Base-by-base conservation (phyloP, 2,797 vertebrate genomes). In the Anabas testudineus region DNA sequence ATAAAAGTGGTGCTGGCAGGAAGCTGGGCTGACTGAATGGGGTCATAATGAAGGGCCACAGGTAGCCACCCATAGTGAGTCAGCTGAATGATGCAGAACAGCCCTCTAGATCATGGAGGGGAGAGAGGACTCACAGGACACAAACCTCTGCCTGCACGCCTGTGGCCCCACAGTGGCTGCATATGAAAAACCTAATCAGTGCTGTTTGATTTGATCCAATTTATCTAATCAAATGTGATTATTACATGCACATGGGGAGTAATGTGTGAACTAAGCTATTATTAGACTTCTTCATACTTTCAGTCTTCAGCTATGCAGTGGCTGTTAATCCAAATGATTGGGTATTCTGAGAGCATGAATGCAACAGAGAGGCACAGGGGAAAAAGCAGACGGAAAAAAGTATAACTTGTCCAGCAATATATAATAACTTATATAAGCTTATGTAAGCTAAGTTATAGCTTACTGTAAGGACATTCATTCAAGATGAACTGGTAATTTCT, bases 41-140 rank as follows among this genome's bases (percentile, higher is more conserved):
- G 80, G 80, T 81, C 82, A 83, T 84, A 76, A 81, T 76, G 78
- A 75, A 76, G 77, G 80, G 67, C 73, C 59, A 84, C 73, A 86
- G 77, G 83, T 87, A 85, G 68, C 56, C n/a, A 42, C 73, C 72
- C 58, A 43, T 60, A 60, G 70, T 49, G 26, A 76, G 64, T 75
- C 70, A 59, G 76, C 70, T 74, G 55, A 83, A 84, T 71, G 80
- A 77, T 18, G 14, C 43, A 39, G 55, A 76, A 46, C 53, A 45
- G 53, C 49, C 41, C 51, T 73, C 41, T 62, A 48, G 67, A 64
- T 46, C 55, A 67, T 58, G 53, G 12, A 53, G 59, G 55, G 57
- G 34, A 43, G 39, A 15, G n/a, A 42, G 19, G 42, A 46, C 61
- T 64, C 43, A 45, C 19, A 37, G 22, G 55, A 52, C 52, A 76